These are phyloP conservation scores for Dryobates pubescens DNA, from an alignment of 2,797 vertebrate species.

Conservation along the genomic window DNA sequence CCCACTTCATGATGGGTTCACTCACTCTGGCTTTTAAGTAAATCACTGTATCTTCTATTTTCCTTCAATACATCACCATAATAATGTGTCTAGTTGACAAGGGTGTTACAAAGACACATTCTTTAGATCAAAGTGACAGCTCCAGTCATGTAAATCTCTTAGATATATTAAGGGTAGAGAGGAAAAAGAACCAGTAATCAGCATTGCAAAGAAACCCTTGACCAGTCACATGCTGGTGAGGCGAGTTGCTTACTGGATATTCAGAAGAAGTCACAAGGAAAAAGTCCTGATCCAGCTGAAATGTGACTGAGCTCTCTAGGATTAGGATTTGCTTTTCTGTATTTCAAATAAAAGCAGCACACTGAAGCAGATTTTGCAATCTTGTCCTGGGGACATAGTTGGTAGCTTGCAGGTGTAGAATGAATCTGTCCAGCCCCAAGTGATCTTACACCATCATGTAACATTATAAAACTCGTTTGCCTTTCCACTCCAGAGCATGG, in stretches of 20 bases:
- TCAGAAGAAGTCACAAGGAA: neutral
- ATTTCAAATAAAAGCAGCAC: neutral
- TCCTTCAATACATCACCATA: no score
- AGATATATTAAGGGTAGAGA: neutral
- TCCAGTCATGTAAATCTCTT: neutral
- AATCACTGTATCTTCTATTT: no score
- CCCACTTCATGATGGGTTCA: neutral
- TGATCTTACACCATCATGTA: neutral
- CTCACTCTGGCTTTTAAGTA: neutral
- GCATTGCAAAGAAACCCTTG: neutral
- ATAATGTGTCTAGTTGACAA: neutral
- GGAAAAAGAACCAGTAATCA: neutral
- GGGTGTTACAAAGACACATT: neutral
- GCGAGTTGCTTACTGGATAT: neutral
- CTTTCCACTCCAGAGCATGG: neutral
- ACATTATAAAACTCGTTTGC: neutral
- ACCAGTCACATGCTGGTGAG: neutral
- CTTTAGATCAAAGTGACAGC: neutral
- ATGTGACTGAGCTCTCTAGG: neutral
- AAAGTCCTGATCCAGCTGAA: neutral
- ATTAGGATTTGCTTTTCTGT: neutral
- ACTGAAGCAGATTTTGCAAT: neutral
- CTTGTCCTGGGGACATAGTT: neutral
- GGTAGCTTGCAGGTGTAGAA: neutral
- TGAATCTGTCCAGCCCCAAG: neutral